phyloP scores from a whole-genome alignment of 2,888 invertebrate genomes.

The Caenorhabditis afra region DNA sequence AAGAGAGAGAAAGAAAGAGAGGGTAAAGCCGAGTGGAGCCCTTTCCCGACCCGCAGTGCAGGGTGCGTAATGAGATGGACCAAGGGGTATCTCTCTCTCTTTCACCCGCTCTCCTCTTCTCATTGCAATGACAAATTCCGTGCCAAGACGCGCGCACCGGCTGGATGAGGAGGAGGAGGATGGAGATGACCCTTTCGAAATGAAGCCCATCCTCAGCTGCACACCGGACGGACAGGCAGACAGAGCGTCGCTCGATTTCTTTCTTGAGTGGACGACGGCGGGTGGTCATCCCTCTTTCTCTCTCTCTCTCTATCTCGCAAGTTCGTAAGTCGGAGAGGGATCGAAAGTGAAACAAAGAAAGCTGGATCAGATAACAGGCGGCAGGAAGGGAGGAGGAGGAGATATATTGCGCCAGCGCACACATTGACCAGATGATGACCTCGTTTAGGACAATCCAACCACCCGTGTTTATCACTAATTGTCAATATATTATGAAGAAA shows the following conservation, averaged over 20 bases:
- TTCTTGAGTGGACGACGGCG: too few relatives aligned
- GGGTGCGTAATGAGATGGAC: conserved; percentile 47
- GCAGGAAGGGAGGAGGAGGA: conserved; percentile 17
- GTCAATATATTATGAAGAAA: conserved; percentile 15
- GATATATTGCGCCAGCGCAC: conserved; percentile 33
- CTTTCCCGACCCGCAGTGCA: conserved; percentile 22
- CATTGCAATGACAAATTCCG: conserved; percentile 32
- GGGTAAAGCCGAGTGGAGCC: conserved; percentile 37
- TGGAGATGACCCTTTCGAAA: too few relatives aligned
- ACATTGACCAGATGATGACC: conserved; percentile 48
- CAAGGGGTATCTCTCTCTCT: conserved; percentile 3
- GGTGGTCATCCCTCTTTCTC: too few relatives aligned
- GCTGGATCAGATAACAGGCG: conserved; percentile 50
- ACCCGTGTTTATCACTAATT: conserved; percentile 32
- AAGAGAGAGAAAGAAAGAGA: too few relatives aligned
- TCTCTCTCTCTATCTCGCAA: conserved; percentile 2
- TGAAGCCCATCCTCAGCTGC: too few relatives aligned
- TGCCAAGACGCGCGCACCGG: too few relatives aligned
- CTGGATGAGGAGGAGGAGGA: too few relatives aligned
- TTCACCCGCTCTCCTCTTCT: conserved; percentile 1
- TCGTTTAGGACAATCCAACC: conserved; percentile 44
- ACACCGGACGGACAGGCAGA: too few relatives aligned
- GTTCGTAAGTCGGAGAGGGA: conserved; percentile 27
- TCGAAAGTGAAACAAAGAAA: conserved; percentile 57
- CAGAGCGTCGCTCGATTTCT: too few relatives aligned